Evolutionary conservation across 2,113 vertebrate genomes (phyloP).

Genomic region (Alosa alosa): DNA sequence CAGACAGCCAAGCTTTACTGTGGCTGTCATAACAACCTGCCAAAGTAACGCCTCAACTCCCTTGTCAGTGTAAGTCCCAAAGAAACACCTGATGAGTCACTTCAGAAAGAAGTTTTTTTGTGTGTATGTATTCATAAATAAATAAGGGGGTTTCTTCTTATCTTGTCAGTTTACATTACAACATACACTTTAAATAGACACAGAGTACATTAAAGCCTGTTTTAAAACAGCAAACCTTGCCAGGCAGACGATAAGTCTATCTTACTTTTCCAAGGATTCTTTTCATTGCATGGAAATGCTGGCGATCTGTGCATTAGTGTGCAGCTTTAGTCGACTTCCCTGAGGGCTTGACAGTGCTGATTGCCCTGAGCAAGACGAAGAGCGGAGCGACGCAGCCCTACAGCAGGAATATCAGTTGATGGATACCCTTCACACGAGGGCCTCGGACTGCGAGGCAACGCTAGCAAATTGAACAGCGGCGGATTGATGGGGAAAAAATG

Average conservation of each 20-base stretch:
- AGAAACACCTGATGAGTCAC: neutral
- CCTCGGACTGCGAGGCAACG: conserved; percentile 51
- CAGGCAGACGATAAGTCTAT: neutral
- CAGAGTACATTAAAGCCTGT: neutral
- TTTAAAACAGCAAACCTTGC: neutral
- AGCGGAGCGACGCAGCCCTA: conserved; percentile 49
- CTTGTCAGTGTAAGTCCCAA: neutral
- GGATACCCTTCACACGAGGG: conserved; percentile 61
- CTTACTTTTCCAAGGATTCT: neutral
- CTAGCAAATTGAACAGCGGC: conserved; percentile 47
- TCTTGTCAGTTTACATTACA: neutral
- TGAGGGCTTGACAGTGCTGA: conserved; percentile 42
- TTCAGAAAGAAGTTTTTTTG: neutral
- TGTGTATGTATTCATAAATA: neutral
- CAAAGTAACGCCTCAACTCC: neutral
- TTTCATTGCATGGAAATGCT: neutral
- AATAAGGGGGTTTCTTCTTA: neutral
- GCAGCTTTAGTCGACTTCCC: conserved; percentile 29
- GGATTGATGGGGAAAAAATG: conserved; percentile 67
- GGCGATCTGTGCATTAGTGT: conserved; percentile 31
- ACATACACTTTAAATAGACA: neutral
- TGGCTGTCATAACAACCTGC: neutral
- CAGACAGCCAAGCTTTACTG: neutral
- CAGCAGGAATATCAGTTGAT: conserved; percentile 60
- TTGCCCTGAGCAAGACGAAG: conserved; percentile 46